phyloP scores from a whole-genome alignment of 2,113 vertebrate genomes.

The Anguilla japonica region DNA sequence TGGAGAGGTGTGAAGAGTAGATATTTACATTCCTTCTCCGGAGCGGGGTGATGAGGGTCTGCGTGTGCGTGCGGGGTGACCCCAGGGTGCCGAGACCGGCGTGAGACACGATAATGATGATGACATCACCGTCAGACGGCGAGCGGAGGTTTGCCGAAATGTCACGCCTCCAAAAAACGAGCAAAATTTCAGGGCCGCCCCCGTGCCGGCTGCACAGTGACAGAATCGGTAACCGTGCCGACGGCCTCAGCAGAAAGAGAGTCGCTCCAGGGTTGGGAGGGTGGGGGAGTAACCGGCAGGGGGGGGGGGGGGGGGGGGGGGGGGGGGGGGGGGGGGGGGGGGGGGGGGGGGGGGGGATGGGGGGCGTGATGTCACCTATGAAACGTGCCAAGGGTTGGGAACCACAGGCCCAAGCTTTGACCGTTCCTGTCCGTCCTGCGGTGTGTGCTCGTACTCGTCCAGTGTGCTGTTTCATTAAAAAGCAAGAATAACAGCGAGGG shows the following conservation, averaged over 20 bases:
- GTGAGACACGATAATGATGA: neutral
- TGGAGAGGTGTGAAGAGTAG: neutral
- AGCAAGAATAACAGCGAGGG: slow-evolving; percentile 10
- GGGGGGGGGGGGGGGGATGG: too few species aligned
- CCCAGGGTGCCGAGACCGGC: neutral
- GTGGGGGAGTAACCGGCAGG: neutral
- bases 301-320: neutral
- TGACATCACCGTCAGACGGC: neutral
- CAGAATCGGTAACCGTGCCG: neutral
- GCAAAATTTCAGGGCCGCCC: neutral
- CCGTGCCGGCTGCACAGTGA: neutral
- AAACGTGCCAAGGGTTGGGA: too few species aligned
- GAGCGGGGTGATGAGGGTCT: neutral
- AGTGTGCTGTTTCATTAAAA: neutral
- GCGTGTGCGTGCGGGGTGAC: neutral
- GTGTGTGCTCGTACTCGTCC: neutral
- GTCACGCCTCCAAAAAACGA: neutral
- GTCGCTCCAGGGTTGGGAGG: neutral
- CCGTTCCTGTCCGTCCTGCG: neutral
- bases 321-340: neutral
- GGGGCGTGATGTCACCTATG: too few species aligned
- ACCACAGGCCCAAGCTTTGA: neutral
- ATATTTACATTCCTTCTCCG: neutral
- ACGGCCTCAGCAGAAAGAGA: neutral
- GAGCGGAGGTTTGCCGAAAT: neutral